Conservation (phyloP, 2,113 vertebrate genomes). For the Butorides virescens region DNA sequence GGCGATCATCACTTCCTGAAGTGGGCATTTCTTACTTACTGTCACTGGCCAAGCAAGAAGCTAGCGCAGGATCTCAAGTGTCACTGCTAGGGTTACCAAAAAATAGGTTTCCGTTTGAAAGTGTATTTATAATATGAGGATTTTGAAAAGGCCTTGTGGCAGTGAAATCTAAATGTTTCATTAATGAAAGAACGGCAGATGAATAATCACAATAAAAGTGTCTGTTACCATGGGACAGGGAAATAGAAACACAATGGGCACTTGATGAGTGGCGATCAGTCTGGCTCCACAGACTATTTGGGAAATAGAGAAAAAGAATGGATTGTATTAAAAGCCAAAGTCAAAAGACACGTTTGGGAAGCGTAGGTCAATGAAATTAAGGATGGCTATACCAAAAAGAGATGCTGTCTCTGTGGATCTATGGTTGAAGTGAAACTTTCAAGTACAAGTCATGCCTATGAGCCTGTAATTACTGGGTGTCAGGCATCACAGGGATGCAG, state of each 20-base stretch:
- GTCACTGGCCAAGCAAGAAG: neutral
- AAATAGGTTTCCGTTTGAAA: neutral
- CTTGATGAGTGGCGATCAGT: constrained; percentile 47
- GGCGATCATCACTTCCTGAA: neutral
- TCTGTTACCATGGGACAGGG: constrained; percentile 53
- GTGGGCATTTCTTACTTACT: neutral
- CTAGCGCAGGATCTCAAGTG: neutral
- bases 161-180: constrained; percentile 47
- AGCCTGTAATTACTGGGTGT: constrained; percentile 38
- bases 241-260: constrained; percentile 56
- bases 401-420: constrained; percentile 1
- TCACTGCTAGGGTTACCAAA: neutral
- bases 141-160: neutral
- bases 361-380: constrained; percentile 52
- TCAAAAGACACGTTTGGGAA: constrained; percentile 49
- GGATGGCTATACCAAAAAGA: constrained; percentile 7
- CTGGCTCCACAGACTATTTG: constrained; percentile 59
- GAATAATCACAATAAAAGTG: constrained; percentile 60
- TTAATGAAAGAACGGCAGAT: constrained; percentile 44
- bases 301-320: constrained; percentile 46
- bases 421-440: neutral
- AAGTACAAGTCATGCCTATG: neutral
- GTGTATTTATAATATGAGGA: neutral
- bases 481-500: neutral
- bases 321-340: constrained; percentile 26